Conservation (phyloP, 2,797 vertebrate species). For the Hafferia zeledoni region DNA sequence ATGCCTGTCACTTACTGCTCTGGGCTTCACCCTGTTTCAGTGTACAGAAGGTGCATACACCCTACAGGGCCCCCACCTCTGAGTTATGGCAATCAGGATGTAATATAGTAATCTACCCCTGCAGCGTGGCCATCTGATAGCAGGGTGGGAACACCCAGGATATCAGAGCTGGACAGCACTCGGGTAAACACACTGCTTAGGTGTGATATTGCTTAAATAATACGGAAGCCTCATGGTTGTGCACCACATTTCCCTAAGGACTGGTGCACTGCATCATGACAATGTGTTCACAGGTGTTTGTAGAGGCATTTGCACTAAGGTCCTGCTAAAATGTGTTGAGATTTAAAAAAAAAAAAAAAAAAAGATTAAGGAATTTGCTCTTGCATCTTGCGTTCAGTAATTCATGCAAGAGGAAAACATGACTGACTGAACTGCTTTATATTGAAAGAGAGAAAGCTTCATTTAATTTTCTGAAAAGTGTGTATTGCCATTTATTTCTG, state of each 20-base stretch:
- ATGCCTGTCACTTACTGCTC: not conserved
- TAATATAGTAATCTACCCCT: not conserved
- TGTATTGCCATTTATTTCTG: not conserved
- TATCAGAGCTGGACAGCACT: conserved; percentile 18
- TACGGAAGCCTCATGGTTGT: not conserved
- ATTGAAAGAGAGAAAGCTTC: not conserved
- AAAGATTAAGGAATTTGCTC: not conserved
- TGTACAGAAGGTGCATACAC: not conserved
- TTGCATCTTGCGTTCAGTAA: not conserved
- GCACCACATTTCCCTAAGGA: not conserved
- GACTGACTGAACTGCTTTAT: not conserved
- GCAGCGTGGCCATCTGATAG: not conserved
- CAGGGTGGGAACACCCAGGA: not conserved
- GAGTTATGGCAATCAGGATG: not conserved
- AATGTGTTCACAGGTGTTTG: not conserved
- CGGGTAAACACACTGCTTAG: not conserved
- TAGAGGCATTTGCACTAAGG: not conserved
- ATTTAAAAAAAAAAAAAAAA: not conserved
- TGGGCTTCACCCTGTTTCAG: not conserved
- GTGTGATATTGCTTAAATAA: not conserved
- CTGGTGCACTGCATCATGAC: not conserved
- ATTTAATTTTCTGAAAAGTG: not conserved
- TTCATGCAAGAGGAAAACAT: not conserved
- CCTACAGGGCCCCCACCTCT: not conserved
- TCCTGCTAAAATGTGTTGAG: not conserved